Base-by-base conservation (phyloP, 2,797 vertebrate genomes). In the Falco berigora region DNA sequence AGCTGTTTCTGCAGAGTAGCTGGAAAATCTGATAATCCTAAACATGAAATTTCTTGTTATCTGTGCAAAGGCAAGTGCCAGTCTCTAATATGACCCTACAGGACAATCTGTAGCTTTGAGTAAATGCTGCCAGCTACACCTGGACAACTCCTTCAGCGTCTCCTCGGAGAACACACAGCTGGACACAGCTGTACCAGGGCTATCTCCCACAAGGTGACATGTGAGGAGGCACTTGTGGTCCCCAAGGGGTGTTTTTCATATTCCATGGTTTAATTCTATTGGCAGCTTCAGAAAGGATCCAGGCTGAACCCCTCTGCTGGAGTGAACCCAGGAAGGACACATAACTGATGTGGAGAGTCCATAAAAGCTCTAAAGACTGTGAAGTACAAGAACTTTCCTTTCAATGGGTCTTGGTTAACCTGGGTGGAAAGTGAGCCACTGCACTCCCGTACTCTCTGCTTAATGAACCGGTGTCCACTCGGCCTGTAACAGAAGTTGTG, bases 11-110 rank as follows among this genome's bases (percentile, higher is more conserved):
- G 74, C 61, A 64, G 92, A 89, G 86, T 77, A 90, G 44, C 86
- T 93, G 90, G 93, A 84, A 95, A 96, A 94, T 95, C 93, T 95
- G 88, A 88, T 95, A 92, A 96, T 94, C 92, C 67, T 89, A 76
- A 92, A 95, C 71, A 77, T 83, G 71, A 96, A 90, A 95, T 85
- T 93, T 80, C 94, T 91, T 79, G 81, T 97, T 95, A 96, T 87
- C 80, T 90, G 67, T 85, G 86, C 74, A 95, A 82, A 92, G 44
- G 58, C 69, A 76, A 92, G 46, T 53, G 56, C 63, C 40, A 92
- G 55, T 46, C 69, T 92, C 61, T 79, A 87, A 73, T 38, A 52
- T 10, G 61, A 89, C 74, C 77, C 78, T 79, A 50, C 88, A 95
- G 88, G 55, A 74, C 1, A 2, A 56, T 44, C 28, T 40, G 23